These are phyloP conservation scores for Glandiceps talaboti DNA, from an alignment of 53 echinoderm and acorn worm species.

Conservation along the genomic window DNA sequence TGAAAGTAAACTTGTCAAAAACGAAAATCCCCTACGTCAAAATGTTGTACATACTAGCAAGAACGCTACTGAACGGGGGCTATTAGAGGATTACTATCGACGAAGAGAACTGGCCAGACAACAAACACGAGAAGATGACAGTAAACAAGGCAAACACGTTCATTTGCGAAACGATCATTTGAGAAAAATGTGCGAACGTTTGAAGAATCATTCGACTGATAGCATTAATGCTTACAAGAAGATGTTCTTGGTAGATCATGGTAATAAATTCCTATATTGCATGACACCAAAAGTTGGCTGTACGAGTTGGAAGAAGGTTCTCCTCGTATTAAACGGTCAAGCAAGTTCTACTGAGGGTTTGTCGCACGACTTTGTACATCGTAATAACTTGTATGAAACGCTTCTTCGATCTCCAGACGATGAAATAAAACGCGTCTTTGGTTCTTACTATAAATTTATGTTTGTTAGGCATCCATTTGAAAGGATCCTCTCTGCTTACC, in stretches of 20 bases:
- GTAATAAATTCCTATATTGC: constrained; percentile 68
- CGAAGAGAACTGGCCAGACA: too few relatives aligned
- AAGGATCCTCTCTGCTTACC: background rate
- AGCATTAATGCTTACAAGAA: too few relatives aligned
- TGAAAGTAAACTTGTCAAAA: too few relatives aligned
- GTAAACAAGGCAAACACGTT: too few relatives aligned
- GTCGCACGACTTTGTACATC: background rate
- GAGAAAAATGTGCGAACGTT: background rate
- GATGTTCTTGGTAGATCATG: too few relatives aligned
- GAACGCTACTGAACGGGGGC: too few relatives aligned
- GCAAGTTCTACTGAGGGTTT: background rate
- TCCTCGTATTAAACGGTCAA: background rate
- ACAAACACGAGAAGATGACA: too few relatives aligned
- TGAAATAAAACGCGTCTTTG: background rate
- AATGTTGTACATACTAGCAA: too few relatives aligned
- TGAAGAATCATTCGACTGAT: too few relatives aligned
- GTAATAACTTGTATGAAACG: background rate
- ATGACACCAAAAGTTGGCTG: constrained; percentile 38
- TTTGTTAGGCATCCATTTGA: background rate
- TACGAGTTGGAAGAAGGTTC: background rate
- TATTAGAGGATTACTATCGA: too few relatives aligned
- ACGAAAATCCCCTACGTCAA: too few relatives aligned
- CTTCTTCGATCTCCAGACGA: background rate
- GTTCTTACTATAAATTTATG: background rate
- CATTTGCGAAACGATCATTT: background rate